These are phyloP conservation scores for Pollachius pollachius DNA, from an alignment of 2,113 vertebrate genomes.

Conservation along the genomic window DNA sequence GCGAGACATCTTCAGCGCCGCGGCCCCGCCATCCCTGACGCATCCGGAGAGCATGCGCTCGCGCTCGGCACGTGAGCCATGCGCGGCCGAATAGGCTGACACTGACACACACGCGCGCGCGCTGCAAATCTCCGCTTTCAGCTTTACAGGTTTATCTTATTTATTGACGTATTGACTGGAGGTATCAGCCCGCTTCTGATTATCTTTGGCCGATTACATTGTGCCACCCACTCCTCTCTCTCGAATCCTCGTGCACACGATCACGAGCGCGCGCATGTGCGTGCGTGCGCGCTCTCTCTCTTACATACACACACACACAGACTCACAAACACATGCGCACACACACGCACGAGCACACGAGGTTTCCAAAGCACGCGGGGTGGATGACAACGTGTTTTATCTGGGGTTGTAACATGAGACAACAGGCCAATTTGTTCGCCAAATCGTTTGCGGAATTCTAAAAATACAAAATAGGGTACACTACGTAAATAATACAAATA, in stretches of 20 bases:
- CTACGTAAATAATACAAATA: no score
- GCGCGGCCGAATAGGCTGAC: background rate
- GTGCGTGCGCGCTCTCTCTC: no score
- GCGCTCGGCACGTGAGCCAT: background rate
- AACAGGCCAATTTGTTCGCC: background rate
- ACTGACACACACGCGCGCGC: background rate
- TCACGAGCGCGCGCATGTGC: background rate
- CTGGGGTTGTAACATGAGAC: background rate
- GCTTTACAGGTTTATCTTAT: background rate
- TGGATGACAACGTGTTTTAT: background rate
- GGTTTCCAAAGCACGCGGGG: no score
- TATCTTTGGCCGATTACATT: no score
- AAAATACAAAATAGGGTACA: no score
- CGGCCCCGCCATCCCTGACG: conserved; percentile 76
- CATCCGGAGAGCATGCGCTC: conserved; percentile 50
- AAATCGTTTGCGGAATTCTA: no score
- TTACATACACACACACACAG: no score
- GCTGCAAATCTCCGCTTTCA: no score
- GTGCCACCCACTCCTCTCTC: background rate
- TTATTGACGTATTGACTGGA: background rate
- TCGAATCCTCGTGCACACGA: background rate
- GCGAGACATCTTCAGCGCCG: conserved; percentile 87
- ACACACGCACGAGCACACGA: background rate
- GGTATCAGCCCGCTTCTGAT: no score
- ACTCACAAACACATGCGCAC: background rate